Percentiles rank a stretch among this genome's conserved stretches.
These are phyloP conservation scores for Melipona beecheii DNA, from an alignment of 2,888 invertebrate genomes.

Conservation along the genomic window DNA sequence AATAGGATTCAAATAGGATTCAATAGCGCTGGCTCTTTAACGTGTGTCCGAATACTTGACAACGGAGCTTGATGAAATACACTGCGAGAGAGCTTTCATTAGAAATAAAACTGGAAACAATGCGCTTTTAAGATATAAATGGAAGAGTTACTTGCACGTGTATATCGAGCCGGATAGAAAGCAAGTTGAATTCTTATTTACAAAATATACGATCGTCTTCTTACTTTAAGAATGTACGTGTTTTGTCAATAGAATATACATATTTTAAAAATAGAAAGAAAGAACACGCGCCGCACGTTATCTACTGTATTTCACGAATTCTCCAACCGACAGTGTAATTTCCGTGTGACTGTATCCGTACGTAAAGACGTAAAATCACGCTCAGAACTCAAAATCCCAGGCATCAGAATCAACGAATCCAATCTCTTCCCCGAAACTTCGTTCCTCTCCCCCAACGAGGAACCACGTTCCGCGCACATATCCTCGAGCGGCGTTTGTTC, in stretches of 20 bases:
- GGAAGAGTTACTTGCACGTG: background rate
- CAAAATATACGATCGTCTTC: too few species aligned
- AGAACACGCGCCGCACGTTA: too few species aligned
- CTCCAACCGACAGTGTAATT: too few species aligned
- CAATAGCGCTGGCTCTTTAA: background rate
- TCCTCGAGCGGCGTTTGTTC: background rate
- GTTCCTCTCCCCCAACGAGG: background rate
- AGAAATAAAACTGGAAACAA: background rate
- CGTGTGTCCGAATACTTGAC: background rate
- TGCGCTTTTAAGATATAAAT: background rate
- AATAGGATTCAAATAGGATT: background rate
- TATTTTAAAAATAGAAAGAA: too few species aligned
- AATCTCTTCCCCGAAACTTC: background rate
- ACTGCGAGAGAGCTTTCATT: background rate
- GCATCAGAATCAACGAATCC: too few species aligned
- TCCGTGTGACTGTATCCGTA: too few species aligned
- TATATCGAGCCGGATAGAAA: background rate
- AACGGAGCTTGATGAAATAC: background rate
- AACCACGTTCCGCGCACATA: background rate
- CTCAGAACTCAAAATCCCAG: background rate
- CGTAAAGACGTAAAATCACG: too few species aligned
- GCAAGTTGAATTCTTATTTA: too few species aligned
- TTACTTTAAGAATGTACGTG: too few species aligned
- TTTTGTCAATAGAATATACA: too few species aligned
- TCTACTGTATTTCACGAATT: too few species aligned